A percentile compares a stretch with the other conserved stretches of the same genome.
These are phyloP conservation scores for Invenusta paracnida DNA, from an alignment of 2,888 invertebrate species.

Conservation along the genomic window DNA sequence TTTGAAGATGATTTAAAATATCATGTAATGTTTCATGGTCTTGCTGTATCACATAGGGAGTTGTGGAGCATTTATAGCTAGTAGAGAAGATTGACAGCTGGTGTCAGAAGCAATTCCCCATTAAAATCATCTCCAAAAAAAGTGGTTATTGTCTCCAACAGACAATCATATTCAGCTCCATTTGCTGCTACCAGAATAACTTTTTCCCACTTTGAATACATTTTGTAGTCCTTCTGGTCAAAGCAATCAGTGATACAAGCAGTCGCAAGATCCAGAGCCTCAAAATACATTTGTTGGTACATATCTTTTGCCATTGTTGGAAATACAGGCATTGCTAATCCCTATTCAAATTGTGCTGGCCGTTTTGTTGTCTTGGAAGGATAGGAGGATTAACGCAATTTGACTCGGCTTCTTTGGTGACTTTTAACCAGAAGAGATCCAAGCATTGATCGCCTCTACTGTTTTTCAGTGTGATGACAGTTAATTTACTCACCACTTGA, in stretches of 20 bases:
- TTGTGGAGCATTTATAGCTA: conserved; percentile 16
- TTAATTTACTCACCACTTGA: conserved; percentile 25
- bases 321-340: conserved; percentile 16
- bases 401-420: conserved; percentile 16
- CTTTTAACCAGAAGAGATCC: conserved; percentile 21
- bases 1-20: conserved; percentile 17
- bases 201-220: conserved; percentile 12
- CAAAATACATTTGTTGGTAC: conserved; percentile 12
- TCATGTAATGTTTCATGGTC: conserved; percentile 21
- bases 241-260: conserved; percentile 10
- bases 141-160: conserved; percentile 8
- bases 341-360: background rate
- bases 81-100: conserved; percentile 21
- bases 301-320: conserved; percentile 22
- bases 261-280: conserved; percentile 1
- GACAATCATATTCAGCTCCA: conserved; percentile 16
- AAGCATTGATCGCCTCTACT: conserved; percentile 2
- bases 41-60: background rate
- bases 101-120: conserved; percentile 14
- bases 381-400: conserved; percentile 15
- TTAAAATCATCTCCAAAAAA: background rate
- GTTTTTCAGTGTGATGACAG: conserved; percentile 23
- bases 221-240: conserved; percentile 18
- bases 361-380: conserved; percentile 12
- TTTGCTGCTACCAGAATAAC: conserved; percentile 22